Evolutionary conservation across 2,113 vertebrate species (phyloP), one percentile per base, ranked within the genome.

Genomic region (Otis tarda): DNA sequence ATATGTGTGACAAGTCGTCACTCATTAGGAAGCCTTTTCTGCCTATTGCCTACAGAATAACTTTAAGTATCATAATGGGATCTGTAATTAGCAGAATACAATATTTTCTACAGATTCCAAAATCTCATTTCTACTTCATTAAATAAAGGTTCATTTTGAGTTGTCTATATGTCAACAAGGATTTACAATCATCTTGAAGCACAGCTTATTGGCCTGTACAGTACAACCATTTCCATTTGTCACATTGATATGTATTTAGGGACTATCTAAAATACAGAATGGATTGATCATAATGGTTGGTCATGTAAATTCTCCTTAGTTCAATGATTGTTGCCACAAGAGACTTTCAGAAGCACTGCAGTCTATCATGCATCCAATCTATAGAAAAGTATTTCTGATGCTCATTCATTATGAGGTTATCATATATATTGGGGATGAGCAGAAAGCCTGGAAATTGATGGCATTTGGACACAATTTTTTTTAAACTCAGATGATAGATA

Each of bases 281-380:
- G 52, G 68, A 93, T 94, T 41, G 2, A 97, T 95, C 84, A 41
- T 92, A 94, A 87, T 71, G 61, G 88, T 89, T 57, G 45, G 76
- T 90, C 83, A 71, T 71, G 88, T 96, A 96, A 96, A 95, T 96
- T 94, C 53, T 93, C 60, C 78, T 86, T 92, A 88, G 64, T 84
- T 92, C 88, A 94, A 78, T 57, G 83, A 65, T 78, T 73, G 93
- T 64, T 92, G 64, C 43, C 76, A 84, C 83, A 87, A 81, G 8
- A 95, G 83, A 87, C 69, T 93, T 91, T 68, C 83, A 92, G 83
- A 92, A 94, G 60, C 64, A 74, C 73, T 56, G 35, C 45, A 93
- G 79, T 93, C 39, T 56, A 64, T 96, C 65, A 89, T n/a, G 39
- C 35, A 49, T 63, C 41, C 89, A 74, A 93, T 67, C 68, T 93